phyloP scores from a whole-genome alignment of 2,888 invertebrate genomes.

The Rhagium mordax region DNA sequence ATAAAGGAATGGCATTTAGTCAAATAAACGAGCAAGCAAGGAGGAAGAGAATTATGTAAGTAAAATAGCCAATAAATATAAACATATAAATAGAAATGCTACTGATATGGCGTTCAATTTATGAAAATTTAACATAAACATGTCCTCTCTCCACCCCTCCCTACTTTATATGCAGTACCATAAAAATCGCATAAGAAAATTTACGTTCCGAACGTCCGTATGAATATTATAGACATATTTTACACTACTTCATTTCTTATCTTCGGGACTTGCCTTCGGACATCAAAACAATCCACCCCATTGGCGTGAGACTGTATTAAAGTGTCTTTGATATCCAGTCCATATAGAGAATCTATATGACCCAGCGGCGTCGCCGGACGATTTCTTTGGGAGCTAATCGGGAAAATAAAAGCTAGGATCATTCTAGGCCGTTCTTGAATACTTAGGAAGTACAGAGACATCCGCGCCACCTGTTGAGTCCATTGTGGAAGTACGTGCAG shows the following conservation, averaged over 20 bases:
- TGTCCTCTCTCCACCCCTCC: too few relatives aligned
- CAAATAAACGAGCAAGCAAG: too few relatives aligned
- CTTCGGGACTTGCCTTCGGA: conserved; percentile 28
- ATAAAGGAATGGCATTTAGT: too few relatives aligned
- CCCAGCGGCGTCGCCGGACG: conserved; percentile 3
- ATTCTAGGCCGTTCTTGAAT: too few relatives aligned
- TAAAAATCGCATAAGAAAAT: neutral
- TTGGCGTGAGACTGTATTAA: conserved; percentile 26
- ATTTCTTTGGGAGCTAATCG: neutral
- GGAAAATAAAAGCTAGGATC: neutral
- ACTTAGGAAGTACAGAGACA: too few relatives aligned
- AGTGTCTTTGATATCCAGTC: conserved; percentile 25
- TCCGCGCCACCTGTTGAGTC: too few relatives aligned
- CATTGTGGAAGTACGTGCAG: too few relatives aligned
- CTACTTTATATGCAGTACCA: neutral
- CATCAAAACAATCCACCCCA: conserved; percentile 31
- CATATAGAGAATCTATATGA: conserved; percentile 17
- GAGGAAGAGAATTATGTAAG: too few relatives aligned
- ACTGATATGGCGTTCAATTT: neutral
- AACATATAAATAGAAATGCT: too few relatives aligned
- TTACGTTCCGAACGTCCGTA: neutral
- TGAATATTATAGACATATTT: conserved; percentile 25
- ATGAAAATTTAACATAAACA: neutral
- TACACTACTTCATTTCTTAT: conserved; percentile 20
- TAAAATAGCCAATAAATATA: too few relatives aligned